Conservation (phyloP, 2,113 vertebrate species). For the Lophochroa leadbeateri region DNA sequence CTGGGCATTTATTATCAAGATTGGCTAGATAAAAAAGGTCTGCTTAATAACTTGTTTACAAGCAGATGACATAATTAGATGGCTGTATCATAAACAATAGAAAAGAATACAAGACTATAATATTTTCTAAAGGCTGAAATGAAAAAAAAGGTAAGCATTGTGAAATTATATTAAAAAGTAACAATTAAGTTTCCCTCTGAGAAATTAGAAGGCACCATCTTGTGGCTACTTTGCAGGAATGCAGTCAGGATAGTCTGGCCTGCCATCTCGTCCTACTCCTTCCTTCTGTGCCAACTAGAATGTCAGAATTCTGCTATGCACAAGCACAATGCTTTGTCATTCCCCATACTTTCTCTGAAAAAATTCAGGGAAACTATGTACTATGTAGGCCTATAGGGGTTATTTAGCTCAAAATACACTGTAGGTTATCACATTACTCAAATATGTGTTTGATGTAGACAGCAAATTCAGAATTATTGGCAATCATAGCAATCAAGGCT, state of each 20-base stretch:
- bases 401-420: neutral
- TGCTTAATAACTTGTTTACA: slow-evolving; percentile 51
- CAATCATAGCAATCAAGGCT: neutral
- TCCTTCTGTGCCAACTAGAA: neutral
- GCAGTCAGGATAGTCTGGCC: neutral
- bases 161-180: neutral
- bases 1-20: slow-evolving; percentile 70
- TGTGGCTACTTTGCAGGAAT: slow-evolving; percentile 43
- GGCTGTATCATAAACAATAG: slow-evolving; percentile 22
- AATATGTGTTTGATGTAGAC: neutral
- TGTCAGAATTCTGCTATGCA: neutral
- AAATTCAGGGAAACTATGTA: neutral
- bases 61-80: slow-evolving; percentile 37
- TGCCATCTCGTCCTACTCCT: neutral
- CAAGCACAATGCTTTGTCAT: neutral
- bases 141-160: neutral
- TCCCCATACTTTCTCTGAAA: neutral
- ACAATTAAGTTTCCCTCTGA: neutral
- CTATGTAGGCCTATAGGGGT: neutral
- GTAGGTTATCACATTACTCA: neutral
- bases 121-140: neutral
- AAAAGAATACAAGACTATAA: neutral
- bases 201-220: slow-evolving; percentile 51
- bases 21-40: slow-evolving; percentile 68
- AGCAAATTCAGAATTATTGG: neutral